A percentile compares a stretch with the other conserved stretches of the same genome.
Conservation (phyloP, 2,797 vertebrate species). For the Mus minutoides region DNA sequence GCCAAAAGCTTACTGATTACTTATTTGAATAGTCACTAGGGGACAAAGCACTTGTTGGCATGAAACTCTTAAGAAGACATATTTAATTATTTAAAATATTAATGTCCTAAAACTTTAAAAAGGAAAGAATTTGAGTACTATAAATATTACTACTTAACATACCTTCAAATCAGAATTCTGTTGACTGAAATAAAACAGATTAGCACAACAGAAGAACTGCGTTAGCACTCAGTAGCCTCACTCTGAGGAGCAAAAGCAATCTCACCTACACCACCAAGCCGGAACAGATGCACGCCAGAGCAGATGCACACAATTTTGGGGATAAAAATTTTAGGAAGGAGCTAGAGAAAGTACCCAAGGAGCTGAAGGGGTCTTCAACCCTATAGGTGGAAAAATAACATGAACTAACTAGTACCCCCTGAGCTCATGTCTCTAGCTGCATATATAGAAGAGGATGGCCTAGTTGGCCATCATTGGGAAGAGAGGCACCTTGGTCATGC, state of each 20-base stretch:
- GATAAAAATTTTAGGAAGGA: too few relatives aligned
- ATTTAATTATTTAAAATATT: constrained; percentile 80
- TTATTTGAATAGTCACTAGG: constrained; percentile 80
- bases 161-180: constrained; percentile 69
- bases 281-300: not conserved
- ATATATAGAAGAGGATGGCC: too few relatives aligned
- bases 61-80: constrained; percentile 67
- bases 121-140: constrained; percentile 71
- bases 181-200: constrained; percentile 61
- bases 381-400: too few relatives aligned
- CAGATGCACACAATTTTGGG: not conserved
- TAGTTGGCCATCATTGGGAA: too few relatives aligned
- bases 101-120: constrained; percentile 74
- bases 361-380: too few relatives aligned
- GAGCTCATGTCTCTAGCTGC: too few relatives aligned
- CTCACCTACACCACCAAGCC: constrained; percentile 18
- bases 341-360: too few relatives aligned
- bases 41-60: constrained; percentile 71
- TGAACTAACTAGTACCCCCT: too few relatives aligned
- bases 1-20: constrained; percentile 80
- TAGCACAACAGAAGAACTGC: not conserved
- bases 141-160: constrained; percentile 70
- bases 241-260: constrained; percentile 20
- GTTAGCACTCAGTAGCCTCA: constrained; percentile 20
- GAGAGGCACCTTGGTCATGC: too few relatives aligned